A percentile compares a stretch with the other conserved stretches of the same genome.
phyloP scores from a whole-genome alignment of 2,888 invertebrate species.

The Nebria brevicollis region DNA sequence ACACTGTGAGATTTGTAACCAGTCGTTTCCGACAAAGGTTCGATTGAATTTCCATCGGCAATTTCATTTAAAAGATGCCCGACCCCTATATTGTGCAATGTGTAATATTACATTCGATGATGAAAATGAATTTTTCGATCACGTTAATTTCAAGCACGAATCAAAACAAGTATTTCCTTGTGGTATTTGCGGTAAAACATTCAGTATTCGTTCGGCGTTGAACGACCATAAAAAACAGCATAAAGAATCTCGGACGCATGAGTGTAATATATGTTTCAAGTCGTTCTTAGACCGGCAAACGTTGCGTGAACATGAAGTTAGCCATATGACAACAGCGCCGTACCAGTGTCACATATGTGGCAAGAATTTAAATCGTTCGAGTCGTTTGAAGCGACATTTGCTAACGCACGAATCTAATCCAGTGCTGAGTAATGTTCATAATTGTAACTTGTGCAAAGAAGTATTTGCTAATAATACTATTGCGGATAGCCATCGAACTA shows the following conservation, averaged over 20 bases:
- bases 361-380: constrained; percentile 66
- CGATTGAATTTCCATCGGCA: constrained; percentile 44
- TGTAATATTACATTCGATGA: constrained; percentile 34
- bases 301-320: constrained; percentile 66
- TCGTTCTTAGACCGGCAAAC: constrained; percentile 67
- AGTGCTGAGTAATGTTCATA: constrained; percentile 57
- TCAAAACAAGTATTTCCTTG: constrained; percentile 32
- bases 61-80: constrained; percentile 42
- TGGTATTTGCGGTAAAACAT: constrained; percentile 36
- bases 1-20: constrained; percentile 40
- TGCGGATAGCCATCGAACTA: constrained; percentile 53
- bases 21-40: constrained; percentile 42
- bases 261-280: constrained; percentile 66
- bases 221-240: constrained; percentile 39
- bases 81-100: constrained; percentile 32
- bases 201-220: constrained; percentile 18
- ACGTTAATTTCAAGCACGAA: constrained; percentile 41
- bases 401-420: constrained; percentile 65
- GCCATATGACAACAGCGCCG: constrained; percentile 66
- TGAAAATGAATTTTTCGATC: constrained; percentile 44
- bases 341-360: constrained; percentile 69
- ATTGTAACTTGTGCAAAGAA: constrained; percentile 61
- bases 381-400: constrained; percentile 66
- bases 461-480: constrained; percentile 61
- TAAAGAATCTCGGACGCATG: constrained; percentile 59